These are phyloP conservation scores for Julus scandinavius DNA, from an alignment of 2,888 invertebrate genomes.

Conservation along the genomic window DNA sequence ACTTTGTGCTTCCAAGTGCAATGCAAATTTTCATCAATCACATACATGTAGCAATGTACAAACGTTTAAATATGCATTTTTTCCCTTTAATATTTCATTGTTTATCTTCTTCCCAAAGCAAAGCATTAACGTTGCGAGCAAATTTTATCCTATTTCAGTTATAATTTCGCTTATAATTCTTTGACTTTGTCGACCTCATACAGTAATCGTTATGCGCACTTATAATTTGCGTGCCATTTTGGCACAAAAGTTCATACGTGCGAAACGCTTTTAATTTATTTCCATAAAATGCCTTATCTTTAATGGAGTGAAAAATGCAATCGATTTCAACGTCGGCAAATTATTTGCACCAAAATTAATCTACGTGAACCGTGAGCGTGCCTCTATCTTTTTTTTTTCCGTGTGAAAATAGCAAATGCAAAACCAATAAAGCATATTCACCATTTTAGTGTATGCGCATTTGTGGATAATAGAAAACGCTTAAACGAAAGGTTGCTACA, in stretches of 20 bases:
- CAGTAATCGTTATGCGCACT: constrained; percentile 15
- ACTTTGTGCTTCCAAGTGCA: too few species aligned
- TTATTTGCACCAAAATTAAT: constrained; percentile 21
- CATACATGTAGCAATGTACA: not conserved
- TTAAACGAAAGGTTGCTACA: constrained; percentile 1
- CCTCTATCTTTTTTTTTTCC: not conserved
- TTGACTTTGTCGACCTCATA: constrained; percentile 24
- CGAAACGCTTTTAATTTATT: constrained; percentile 45
- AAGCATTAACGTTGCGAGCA: not conserved
- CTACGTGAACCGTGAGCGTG: constrained; percentile 26
- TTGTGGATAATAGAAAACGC: constrained; percentile 28
- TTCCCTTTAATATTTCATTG: not conserved
- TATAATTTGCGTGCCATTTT: constrained; percentile 25
- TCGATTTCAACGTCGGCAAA: constrained; percentile 32
- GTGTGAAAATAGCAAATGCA: constrained; percentile 39
- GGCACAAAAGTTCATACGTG: not conserved
- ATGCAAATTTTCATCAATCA: not conserved
- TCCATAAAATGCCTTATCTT: constrained; percentile 45
- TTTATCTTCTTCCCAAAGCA: constrained; percentile 7
- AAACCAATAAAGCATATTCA: constrained; percentile 46
- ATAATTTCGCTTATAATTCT: not conserved
- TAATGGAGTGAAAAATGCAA: constrained; percentile 40
- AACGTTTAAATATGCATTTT: not conserved
- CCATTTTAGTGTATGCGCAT: constrained; percentile 33
- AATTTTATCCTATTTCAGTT: constrained; percentile 18